Evolutionary conservation across 2,113 vertebrate species (phyloP).

Genomic region (Corythaeola cristata): DNA sequence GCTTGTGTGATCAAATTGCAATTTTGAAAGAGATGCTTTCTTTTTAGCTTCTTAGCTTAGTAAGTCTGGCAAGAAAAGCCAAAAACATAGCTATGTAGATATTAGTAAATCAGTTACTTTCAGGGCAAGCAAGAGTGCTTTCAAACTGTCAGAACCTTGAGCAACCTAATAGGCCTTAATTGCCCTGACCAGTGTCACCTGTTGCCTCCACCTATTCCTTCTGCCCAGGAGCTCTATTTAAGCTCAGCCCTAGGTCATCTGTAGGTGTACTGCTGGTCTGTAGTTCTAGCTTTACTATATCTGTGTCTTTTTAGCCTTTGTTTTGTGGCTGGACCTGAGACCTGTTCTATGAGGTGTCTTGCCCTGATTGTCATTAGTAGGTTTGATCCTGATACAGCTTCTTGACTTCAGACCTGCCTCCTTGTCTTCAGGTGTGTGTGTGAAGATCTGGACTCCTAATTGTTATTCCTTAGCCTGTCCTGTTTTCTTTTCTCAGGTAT

Average conservation of each 20-base stretch:
- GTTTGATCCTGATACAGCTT: accelerated
- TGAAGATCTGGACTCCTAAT: accelerated
- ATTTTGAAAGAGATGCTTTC: not conserved
- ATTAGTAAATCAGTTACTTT: not conserved
- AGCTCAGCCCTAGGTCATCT: not conserved
- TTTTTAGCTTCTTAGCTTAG: not conserved
- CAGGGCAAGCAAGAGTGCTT: not conserved
- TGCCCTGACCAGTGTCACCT: not conserved
- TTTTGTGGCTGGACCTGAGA: accelerated
- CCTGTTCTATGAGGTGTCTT: accelerated
- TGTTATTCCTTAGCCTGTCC: accelerated
- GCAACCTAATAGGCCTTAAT: not conserved
- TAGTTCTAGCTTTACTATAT: accelerated
- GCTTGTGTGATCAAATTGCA: not conserved
- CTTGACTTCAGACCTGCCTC: accelerated
- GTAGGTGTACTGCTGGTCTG: accelerated
- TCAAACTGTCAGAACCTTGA: not conserved
- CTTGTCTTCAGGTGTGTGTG: accelerated
- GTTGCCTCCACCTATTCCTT: not conserved
- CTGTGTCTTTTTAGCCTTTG: accelerated
- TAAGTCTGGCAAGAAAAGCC: not conserved
- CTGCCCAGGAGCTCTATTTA: not conserved
- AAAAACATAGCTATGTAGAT: not conserved
- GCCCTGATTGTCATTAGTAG: accelerated
- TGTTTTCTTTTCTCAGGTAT: not conserved